These are phyloP conservation scores for Manis pentadactyla DNA, from an alignment of 2,797 vertebrate species.

Conservation along the genomic window DNA sequence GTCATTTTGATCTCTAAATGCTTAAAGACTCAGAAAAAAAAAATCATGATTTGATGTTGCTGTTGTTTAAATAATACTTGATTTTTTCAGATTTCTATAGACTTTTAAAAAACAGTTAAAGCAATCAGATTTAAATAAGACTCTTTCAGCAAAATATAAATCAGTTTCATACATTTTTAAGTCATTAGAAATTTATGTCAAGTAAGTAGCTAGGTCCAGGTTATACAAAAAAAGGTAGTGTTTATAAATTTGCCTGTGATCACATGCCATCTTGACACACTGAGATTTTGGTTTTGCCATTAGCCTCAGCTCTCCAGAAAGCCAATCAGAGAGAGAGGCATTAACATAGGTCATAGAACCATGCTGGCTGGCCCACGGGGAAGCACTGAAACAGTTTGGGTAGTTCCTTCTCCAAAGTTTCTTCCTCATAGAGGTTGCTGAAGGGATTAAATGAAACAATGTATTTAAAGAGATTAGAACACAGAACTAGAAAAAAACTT, in stretches of 20 bases:
- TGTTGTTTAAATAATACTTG: not conserved
- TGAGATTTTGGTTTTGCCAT: not conserved
- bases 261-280: not conserved
- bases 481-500: not conserved
- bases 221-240: not conserved
- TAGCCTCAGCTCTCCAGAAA: not conserved
- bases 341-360: not conserved
- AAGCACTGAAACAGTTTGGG: not conserved
- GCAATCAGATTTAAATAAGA: not conserved
- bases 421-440: not conserved
- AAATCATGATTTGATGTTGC: not conserved
- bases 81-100: conserved; percentile 46
- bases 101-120: not conserved
- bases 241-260: not conserved
- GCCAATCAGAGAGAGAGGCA: too few species aligned
- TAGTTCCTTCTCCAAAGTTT: not conserved
- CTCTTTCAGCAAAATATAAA: not conserved
- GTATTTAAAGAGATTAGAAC: not conserved
- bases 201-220: not conserved
- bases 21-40: not conserved
- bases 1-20: conserved; percentile 18
- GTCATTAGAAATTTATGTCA: not conserved
- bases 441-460: not conserved
- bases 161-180: not conserved
- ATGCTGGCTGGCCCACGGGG: not conserved